A percentile compares a stretch with the other conserved stretches of the same genome.
Conservation (phyloP, 2,888 invertebrate genomes). For the Pachycephus smyrnensis region DNA sequence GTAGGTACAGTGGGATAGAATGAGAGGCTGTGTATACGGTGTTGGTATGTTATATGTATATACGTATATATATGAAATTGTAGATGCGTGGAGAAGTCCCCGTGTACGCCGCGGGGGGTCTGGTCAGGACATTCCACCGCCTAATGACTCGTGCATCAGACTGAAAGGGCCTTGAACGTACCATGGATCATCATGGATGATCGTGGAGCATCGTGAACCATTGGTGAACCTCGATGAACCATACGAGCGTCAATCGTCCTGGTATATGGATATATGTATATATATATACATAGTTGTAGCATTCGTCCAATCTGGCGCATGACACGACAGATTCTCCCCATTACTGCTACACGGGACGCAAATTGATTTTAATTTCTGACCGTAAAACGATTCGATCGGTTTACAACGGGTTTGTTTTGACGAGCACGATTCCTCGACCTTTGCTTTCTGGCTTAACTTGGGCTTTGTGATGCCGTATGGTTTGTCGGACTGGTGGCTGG, state of each 20-base stretch:
- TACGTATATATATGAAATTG: neutral
- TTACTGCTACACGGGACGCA: constrained; percentile 38
- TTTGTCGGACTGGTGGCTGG: neutral
- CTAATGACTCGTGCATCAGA: constrained; percentile 39
- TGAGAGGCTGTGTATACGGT: neutral
- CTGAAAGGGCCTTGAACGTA: constrained; percentile 31
- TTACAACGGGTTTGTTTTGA: constrained; percentile 23
- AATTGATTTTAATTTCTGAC: constrained; percentile 42
- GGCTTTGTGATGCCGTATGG: neutral
- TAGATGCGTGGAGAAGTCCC: neutral
- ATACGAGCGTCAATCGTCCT: constrained; percentile 4
- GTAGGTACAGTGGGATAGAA: neutral
- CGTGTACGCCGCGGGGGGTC: constrained; percentile 6
- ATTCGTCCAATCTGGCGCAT: constrained; percentile 50
- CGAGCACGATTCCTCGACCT: neutral
- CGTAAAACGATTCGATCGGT: constrained; percentile 23
- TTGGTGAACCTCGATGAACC: constrained; percentile 6
- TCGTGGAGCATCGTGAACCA: constrained; percentile 32
- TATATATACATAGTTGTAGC: constrained; percentile 22
- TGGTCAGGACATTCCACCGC: constrained; percentile 35
- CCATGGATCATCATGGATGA: constrained; percentile 35
- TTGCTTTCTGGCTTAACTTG: neutral
- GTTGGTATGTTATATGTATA: neutral
- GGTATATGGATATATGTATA: neutral
- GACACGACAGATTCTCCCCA: constrained; percentile 46